Percentiles rank a stretch among this genome's conserved stretches.
Evolutionary conservation across 2,888 invertebrate genomes (phyloP).

Genomic region (Adela reaumurella): DNA sequence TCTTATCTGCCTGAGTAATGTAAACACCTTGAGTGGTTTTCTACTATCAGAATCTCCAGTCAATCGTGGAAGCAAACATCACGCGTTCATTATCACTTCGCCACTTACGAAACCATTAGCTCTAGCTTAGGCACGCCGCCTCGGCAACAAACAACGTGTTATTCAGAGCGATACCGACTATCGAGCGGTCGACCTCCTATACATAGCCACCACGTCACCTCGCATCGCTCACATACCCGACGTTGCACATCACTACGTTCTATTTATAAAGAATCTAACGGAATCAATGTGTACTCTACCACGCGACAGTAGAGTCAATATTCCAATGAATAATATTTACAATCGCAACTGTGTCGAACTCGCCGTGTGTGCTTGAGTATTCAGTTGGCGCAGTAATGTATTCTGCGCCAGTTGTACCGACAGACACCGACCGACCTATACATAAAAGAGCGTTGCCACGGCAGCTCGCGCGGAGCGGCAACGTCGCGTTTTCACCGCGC

Average conservation of each 20-base stretch:
- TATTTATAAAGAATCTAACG: no score
- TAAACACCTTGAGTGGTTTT: no score
- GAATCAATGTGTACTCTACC: no score
- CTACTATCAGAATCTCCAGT: no score
- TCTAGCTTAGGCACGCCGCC: slow-evolving; percentile 4
- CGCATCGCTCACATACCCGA: neutral
- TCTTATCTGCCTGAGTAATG: no score
- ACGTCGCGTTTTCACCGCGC: slow-evolving; percentile 26
- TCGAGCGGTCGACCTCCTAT: slow-evolving; percentile 28
- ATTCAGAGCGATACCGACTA: slow-evolving; percentile 1
- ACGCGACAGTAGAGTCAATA: no score
- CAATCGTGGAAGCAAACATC: neutral
- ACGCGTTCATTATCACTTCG: neutral
- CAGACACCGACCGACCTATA: slow-evolving; percentile 45
- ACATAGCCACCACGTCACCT: slow-evolving; percentile 50
- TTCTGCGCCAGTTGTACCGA: slow-evolving; percentile 55
- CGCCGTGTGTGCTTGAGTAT: slow-evolving; percentile 21
- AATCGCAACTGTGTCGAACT: neutral
- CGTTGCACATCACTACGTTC: neutral
- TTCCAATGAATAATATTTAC: no score
- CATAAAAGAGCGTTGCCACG: slow-evolving; percentile 35
- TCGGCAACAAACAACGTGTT: no score
- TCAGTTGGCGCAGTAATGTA: slow-evolving; percentile 56
- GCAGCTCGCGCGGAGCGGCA: slow-evolving; percentile 43
- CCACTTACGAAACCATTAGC: neutral